phyloP scores from a whole-genome alignment of 2,888 invertebrate species.

The Tuberolachnus salignus region DNA sequence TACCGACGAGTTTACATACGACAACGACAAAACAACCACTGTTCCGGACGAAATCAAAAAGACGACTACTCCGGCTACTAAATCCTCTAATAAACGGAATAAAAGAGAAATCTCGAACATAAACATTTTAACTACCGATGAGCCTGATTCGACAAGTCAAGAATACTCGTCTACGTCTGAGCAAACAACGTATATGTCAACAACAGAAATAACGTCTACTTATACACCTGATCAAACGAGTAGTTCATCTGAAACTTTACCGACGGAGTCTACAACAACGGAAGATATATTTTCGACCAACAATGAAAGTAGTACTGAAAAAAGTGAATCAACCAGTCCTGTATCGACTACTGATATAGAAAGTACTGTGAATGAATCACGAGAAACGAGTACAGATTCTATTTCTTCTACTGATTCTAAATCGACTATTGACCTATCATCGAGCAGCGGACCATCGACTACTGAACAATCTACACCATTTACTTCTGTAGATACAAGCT shows the following conservation, averaged over 20 bases:
- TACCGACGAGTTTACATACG: background rate
- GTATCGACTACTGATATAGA: background rate
- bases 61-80: background rate
- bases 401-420: background rate
- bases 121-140: constrained; percentile 4
- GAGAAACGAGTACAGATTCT: background rate
- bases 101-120: constrained; percentile 17
- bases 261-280: background rate
- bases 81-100: background rate
- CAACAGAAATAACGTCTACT: constrained; percentile 20
- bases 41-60: background rate
- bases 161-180: constrained; percentile 19
- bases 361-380: background rate
- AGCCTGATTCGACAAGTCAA: constrained; percentile 26
- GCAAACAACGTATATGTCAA: constrained; percentile 41
- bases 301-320: constrained; percentile 8
- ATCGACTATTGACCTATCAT: background rate
- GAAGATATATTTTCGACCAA: constrained; percentile 7
- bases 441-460: constrained; percentile 6
- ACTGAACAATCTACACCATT: background rate
- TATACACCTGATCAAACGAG: constrained; percentile 13
- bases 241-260: background rate
- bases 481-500: background rate
- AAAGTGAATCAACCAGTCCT: background rate
- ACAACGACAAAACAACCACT: constrained; percentile 1